Percentiles rank a stretch among this genome's conserved stretches.
Conservation (phyloP, 2,113 vertebrate species). For the Engraulis encrasicolus region DNA sequence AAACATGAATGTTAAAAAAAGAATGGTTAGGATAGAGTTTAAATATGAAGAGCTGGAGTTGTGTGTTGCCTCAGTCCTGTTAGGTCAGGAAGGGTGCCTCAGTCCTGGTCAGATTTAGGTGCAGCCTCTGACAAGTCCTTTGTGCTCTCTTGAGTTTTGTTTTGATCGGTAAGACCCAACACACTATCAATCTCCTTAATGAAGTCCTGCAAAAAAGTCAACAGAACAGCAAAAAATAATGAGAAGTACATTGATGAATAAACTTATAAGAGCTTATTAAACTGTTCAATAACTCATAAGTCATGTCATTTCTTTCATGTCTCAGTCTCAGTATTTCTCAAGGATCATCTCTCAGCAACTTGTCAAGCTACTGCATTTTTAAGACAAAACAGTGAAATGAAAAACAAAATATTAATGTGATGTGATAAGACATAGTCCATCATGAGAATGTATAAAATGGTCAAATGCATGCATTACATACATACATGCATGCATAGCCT, state of each 20-base stretch:
- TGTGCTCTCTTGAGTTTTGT: conserved; percentile 62
- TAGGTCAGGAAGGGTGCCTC: too few relatives aligned
- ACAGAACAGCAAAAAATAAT: conserved; percentile 12
- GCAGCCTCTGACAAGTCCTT: conserved; percentile 22
- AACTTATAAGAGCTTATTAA: neutral
- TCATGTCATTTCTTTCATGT: neutral
- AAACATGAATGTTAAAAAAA: neutral
- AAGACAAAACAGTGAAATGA: neutral
- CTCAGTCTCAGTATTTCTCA: neutral
- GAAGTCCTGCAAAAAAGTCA: conserved; percentile 70
- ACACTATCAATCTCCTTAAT: conserved; percentile 78
- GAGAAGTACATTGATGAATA: neutral
- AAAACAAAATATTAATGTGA: neutral
- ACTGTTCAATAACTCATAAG: neutral
- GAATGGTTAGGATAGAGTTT: neutral
- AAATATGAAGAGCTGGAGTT: neutral
- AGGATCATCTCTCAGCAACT: neutral
- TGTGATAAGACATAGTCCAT: neutral
- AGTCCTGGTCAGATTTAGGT: neutral
- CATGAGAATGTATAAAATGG: neutral
- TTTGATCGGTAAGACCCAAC: conserved; percentile 78
- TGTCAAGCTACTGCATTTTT: neutral
- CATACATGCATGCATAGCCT: neutral
- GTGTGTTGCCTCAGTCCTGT: neutral
- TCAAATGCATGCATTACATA: neutral